Conservation (phyloP, 2,888 invertebrate genomes). For the Uloborus plumipes region DNA sequence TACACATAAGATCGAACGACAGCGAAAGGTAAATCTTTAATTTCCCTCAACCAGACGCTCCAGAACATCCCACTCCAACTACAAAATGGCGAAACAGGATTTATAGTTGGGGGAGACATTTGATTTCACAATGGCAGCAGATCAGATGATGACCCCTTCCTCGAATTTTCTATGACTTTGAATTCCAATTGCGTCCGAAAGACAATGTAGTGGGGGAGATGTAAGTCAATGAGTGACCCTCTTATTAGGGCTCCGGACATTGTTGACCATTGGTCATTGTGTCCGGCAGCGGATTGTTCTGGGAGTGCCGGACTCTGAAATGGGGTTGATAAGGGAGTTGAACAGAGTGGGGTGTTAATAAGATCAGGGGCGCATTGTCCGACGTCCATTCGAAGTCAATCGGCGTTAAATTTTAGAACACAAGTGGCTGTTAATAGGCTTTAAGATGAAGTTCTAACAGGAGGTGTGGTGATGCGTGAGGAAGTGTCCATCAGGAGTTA, state of each 20-base stretch:
- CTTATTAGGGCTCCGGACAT: slow-evolving; percentile 18
- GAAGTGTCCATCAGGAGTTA: no score
- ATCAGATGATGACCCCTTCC: no score
- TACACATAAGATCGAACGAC: no score
- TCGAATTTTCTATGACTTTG: slow-evolving; percentile 12
- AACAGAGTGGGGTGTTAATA: slow-evolving; percentile 18
- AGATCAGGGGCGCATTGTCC: slow-evolving; percentile 21
- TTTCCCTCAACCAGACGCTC: no score
- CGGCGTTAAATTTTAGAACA: slow-evolving; percentile 29
- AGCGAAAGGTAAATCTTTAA: no score
- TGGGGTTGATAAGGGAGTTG: slow-evolving; percentile 19
- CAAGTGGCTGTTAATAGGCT: neutral
- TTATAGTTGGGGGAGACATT: no score
- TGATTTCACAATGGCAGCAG: no score
- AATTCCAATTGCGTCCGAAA: neutral
- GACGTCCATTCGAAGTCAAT: slow-evolving; percentile 14
- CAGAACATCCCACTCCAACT: no score
- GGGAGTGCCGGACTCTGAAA: neutral
- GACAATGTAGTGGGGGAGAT: neutral
- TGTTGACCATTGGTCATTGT: slow-evolving; percentile 27
- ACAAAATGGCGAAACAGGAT: no score
- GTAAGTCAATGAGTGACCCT: slow-evolving; percentile 25
- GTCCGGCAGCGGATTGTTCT: slow-evolving; percentile 18
- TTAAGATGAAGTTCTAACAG: no score
- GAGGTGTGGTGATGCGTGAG: no score